phyloP scores from a whole-genome alignment of 1,140 invertebrate genomes.

The Bombus polaris region DNA sequence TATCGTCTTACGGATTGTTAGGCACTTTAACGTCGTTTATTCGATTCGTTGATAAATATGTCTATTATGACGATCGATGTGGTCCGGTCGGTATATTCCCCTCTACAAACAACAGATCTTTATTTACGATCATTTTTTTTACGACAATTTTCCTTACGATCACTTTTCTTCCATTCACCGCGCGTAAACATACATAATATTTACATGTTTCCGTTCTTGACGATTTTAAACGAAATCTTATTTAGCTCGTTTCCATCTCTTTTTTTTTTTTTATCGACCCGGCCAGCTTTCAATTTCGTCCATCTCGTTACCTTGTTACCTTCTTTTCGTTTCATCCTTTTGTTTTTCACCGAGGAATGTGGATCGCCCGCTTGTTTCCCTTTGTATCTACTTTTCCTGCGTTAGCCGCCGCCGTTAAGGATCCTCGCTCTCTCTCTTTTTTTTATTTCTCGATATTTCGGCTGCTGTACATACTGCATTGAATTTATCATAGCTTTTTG shows the following conservation, averaged over 20 bases:
- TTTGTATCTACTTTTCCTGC: not conserved
- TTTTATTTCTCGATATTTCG: constrained; percentile 12
- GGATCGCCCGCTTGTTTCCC: too few species aligned
- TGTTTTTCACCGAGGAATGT: not conserved
- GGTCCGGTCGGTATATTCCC: too few species aligned
- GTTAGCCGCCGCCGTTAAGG: not conserved
- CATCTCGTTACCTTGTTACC: not conserved
- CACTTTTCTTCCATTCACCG: too few species aligned
- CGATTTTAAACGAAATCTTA: not conserved
- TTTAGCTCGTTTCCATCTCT: too few species aligned
- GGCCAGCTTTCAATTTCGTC: not conserved
- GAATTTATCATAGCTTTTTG: not conserved
- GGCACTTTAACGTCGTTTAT: not conserved
- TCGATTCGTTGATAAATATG: not conserved
- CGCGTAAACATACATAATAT: not conserved
- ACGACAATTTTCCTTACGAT: too few species aligned
- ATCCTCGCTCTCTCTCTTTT: not conserved
- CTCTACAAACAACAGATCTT: too few species aligned
- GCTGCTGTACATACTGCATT: not conserved
- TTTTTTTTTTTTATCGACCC: not conserved
- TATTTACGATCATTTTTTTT: too few species aligned
- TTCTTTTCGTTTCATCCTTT: not conserved
- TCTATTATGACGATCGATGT: not conserved
- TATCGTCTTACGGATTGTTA: not conserved
- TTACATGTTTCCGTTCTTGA: not conserved